These are phyloP conservation scores for Conus ventricosus DNA, from an alignment of 1,140 invertebrate species.

Conservation along the genomic window DNA sequence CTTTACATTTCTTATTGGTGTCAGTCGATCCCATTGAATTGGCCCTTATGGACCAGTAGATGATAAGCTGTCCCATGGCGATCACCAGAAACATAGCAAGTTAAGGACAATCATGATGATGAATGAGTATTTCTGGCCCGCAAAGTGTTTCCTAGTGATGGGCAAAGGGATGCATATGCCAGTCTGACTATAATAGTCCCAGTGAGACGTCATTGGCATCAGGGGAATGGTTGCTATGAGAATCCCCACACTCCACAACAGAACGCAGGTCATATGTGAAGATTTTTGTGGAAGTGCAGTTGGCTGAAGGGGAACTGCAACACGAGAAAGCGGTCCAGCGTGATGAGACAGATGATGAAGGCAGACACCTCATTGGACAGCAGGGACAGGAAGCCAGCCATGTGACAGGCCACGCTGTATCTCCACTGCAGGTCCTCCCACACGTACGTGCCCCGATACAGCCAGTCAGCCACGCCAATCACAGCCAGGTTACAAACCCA, in stretches of 20 bases:
- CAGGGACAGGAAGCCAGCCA: constrained; percentile 61
- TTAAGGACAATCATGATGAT: constrained; percentile 53
- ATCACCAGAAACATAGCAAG: constrained; percentile 48
- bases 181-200: constrained; percentile 48
- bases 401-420: constrained; percentile 50
- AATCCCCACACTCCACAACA: constrained; percentile 40
- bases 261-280: constrained; percentile 1
- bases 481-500: constrained; percentile 67
- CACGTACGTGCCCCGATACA: constrained; percentile 55
- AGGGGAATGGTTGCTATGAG: constrained; percentile 45
- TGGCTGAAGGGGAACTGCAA: constrained; percentile 59
- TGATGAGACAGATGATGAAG: constrained; percentile 59
- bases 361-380: constrained; percentile 59
- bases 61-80: constrained; percentile 48
- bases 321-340: constrained; percentile 56
- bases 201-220: constrained; percentile 40
- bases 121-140: constrained; percentile 51
- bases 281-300: constrained; percentile 11
- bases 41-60: constrained; percentile 40
- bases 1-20: constrained; percentile 21
- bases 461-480: constrained; percentile 55
- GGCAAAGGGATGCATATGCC: constrained; percentile 55
- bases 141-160: constrained; percentile 34
- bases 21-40: constrained; percentile 28
- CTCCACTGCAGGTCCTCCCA: constrained; percentile 55